Evolutionary conservation across 1,140 invertebrate genomes (phyloP), one percentile per base, ranked within the genome.

Genomic region (Euwallacea similis): DNA sequence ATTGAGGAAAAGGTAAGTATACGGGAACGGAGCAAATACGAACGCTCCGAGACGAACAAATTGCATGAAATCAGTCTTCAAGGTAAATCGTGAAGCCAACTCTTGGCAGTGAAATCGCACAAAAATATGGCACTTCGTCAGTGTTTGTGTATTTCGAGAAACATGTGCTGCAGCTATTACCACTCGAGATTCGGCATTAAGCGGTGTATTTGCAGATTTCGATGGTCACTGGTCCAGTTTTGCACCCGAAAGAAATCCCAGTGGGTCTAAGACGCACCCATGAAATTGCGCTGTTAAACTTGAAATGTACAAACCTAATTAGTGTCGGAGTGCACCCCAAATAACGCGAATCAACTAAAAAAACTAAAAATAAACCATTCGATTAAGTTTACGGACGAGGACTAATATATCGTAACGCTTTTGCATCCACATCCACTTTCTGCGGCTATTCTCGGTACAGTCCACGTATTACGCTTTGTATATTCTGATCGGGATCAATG

Each of bases 361-460:
- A 61, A 42, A 41, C 59, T 61, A 61, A 75, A 76, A 74, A 76
- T 76, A 76, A 44, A 73, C 64, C 21, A 73, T 56, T 66, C 67
- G 68, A 71, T 67, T 16, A 66, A 71, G 66, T 74, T 73, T 71
- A 41, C 70, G 70, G 68, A 63, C 60, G 72, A 71, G 73, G 72
- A 75, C 74, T 70, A 56, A 65, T 58, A 21, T 67, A 72, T 59
- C 47, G 46, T 54, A 66, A 54, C 62, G 16, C 44, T 73, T 63
- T 69, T 59, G 61, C 54, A 66, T 69, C 60, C 65, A 56, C 58
- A 58, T 73, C 65, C 61, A 55, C 63, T 55, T 60, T 7, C 33
- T 58, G 33, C 41, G 68, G 64, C 60, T 75, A 75, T 75, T 74
- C 72, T 75, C 47, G 46, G 72, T 59, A 58, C 63, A 46, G 46